Evolutionary conservation across 2,113 vertebrate species (phyloP).

Genomic region (Hemiscyllium ocellatum): DNA sequence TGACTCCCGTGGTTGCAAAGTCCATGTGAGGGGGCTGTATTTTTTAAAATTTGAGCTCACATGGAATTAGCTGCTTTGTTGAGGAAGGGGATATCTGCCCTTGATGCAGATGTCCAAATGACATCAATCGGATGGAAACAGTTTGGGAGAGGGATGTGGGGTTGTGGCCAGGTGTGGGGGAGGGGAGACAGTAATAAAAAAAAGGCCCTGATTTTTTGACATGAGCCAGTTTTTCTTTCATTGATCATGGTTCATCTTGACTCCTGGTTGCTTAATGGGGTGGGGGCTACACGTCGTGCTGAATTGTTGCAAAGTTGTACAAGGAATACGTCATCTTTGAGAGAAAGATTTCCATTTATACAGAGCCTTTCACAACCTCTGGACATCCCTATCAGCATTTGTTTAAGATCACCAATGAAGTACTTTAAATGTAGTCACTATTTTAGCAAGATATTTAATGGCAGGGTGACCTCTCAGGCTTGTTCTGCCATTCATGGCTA

Average conservation of each 20-base stretch:
- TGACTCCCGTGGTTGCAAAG: neutral
- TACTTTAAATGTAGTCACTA: neutral
- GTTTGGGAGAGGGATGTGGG: neutral
- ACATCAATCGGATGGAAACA: neutral
- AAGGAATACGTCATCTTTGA: neutral
- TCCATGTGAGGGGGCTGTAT: neutral
- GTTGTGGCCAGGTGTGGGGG: too few relatives aligned
- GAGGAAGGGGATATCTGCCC: neutral
- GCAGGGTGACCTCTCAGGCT: neutral
- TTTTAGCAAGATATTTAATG: neutral
- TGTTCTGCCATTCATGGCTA: neutral
- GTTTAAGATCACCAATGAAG: neutral
- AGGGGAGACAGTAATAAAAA: neutral
- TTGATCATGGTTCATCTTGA: neutral
- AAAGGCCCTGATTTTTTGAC: neutral
- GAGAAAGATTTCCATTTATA: neutral
- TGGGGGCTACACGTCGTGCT: neutral
- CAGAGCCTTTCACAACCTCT: neutral
- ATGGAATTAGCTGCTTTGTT: neutral
- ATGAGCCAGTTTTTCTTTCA: too few relatives aligned
- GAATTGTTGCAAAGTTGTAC: neutral
- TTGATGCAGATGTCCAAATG: too few relatives aligned
- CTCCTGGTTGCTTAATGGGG: neutral
- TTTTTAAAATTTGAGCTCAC: neutral
- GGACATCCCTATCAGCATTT: neutral